Evolutionary conservation across 2,888 invertebrate species (phyloP).

Genomic region (Epicampocera succincta): DNA sequence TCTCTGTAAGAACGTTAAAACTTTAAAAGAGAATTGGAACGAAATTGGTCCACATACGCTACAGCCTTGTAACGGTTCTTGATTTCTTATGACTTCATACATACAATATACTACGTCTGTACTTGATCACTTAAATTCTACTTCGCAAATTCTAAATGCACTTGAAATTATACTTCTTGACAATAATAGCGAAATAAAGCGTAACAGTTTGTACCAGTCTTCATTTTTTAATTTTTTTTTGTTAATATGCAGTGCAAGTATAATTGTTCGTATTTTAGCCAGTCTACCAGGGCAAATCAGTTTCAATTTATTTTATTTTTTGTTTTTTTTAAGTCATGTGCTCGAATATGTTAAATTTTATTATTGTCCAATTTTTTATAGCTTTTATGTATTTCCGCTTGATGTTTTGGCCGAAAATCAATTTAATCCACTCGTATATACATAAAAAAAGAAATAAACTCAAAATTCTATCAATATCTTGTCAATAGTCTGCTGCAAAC

Average conservation of each 20-base stretch:
- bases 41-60: no score
- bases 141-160: no score
- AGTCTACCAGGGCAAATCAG: slow-evolving; percentile 13
- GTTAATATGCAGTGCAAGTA: slow-evolving; percentile 57
- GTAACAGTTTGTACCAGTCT: slow-evolving; percentile 35
- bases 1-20: no score
- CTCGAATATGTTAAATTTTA: slow-evolving; percentile 14
- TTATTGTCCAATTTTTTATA: slow-evolving; percentile 31
- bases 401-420: slow-evolving; percentile 27
- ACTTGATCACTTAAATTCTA: no score
- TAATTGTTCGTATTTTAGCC: slow-evolving; percentile 18
- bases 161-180: no score
- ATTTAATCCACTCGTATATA: neutral
- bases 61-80: no score
- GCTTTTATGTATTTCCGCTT: slow-evolving; percentile 58
- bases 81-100: no score
- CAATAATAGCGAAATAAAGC: neutral
- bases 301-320: slow-evolving; percentile 43
- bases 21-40: no score
- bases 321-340: slow-evolving; percentile 30
- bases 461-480: slow-evolving; percentile 45
- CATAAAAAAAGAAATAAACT: slow-evolving; percentile 2
- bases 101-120: no score
- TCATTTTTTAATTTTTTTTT: neutral
- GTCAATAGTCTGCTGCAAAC: slow-evolving; percentile 27